Evolutionary conservation across 2,113 vertebrate species (phyloP).

Genomic region (Solea solea): DNA sequence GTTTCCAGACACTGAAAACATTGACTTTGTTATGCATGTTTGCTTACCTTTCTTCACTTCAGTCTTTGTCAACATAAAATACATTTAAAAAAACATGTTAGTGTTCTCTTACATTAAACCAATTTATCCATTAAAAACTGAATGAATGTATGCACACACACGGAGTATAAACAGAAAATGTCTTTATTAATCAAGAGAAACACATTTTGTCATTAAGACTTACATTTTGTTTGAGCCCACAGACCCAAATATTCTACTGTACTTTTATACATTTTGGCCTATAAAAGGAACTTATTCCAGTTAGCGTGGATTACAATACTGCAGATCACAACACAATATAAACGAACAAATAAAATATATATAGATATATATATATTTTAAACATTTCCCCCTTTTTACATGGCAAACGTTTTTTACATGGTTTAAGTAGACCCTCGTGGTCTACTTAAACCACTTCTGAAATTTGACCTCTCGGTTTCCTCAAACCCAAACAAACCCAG

Average conservation of each 20-base stretch:
- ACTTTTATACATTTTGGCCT: constrained; percentile 73
- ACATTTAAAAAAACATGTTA: too few species aligned
- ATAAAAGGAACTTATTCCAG: constrained; percentile 78
- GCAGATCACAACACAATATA: constrained; percentile 75
- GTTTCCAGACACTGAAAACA: too few species aligned
- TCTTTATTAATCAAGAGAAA: constrained; percentile 83
- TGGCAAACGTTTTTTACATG: too few species aligned
- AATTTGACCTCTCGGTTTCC: constrained; percentile 61
- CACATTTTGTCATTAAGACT: constrained; percentile 87
- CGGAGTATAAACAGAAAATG: constrained; percentile 68
- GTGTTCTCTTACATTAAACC: background rate
- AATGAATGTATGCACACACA: background rate
- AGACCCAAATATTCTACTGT: constrained; percentile 81
- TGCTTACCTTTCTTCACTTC: too few species aligned
- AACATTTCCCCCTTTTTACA: constrained; percentile 66
- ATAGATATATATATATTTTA: constrained; percentile 12
- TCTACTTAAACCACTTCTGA: constrained; percentile 64
- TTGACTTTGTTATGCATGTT: too few species aligned
- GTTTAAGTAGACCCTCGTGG: too few species aligned
- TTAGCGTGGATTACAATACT: constrained; percentile 78
- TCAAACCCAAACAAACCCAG: constrained; percentile 61
- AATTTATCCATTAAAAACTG: background rate
- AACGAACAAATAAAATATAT: background rate
- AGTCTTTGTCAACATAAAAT: too few species aligned
- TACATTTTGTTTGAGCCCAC: constrained; percentile 87